A percentile compares a stretch with the other conserved stretches of the same genome.
Evolutionary conservation across 2,888 invertebrate species (phyloP).

Genomic region (Lycia hirtaria): DNA sequence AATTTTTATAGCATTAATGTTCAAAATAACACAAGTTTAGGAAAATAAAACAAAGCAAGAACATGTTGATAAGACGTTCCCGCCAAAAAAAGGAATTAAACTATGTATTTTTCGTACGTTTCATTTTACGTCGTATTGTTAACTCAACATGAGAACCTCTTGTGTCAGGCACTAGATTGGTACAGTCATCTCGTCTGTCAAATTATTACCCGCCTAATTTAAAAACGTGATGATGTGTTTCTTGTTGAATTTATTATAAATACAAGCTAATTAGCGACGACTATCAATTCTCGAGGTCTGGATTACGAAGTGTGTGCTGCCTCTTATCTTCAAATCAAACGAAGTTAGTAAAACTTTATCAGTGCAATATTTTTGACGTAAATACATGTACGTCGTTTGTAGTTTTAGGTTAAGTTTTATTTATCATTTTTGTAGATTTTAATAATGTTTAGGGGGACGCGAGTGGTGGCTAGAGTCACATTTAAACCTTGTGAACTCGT

Average conservation of each 20-base stretch:
- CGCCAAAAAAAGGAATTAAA: not conserved
- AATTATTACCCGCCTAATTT: constrained; percentile 16
- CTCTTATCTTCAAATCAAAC: not conserved
- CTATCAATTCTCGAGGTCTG: not conserved
- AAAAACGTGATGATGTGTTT: not conserved
- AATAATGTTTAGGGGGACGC: constrained; percentile 60
- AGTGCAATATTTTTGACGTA: constrained; percentile 8
- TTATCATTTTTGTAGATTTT: constrained; percentile 5
- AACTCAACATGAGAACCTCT: no score
- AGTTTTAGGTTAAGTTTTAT: constrained; percentile 17
- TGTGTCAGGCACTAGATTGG: no score
- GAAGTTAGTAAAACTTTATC: constrained; percentile 6
- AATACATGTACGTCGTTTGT: no score
- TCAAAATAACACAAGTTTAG: no score
- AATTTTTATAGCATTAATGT: no score
- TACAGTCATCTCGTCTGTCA: no score
- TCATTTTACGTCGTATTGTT: constrained; percentile 2
- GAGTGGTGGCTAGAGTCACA: constrained; percentile 44
- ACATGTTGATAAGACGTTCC: no score
- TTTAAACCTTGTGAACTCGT: constrained; percentile 39
- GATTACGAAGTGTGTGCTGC: not conserved
- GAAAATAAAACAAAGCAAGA: no score
- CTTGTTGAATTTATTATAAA: not conserved
- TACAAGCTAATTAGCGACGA: not conserved
- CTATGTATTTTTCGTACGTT: constrained; percentile 2